phyloP scores from a whole-genome alignment of 2,113 vertebrate species.

The Aegithalos caudatus region DNA sequence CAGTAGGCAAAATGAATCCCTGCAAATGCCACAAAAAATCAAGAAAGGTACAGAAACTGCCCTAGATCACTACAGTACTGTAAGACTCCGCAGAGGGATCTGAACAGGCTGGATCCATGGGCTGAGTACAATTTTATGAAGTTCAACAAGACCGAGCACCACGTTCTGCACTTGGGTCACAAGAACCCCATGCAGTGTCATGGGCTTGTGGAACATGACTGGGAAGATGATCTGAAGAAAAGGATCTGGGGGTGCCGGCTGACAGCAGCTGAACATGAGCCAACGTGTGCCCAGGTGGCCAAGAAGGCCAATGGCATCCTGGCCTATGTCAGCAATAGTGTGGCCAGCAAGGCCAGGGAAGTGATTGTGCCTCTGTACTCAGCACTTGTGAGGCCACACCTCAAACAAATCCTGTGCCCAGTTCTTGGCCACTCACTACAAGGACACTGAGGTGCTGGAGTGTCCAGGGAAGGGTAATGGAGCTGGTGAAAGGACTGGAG shows the following conservation, averaged over 20 bases:
- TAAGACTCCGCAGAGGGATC: background rate
- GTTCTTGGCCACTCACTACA: background rate
- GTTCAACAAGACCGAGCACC: background rate
- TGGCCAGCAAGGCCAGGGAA: background rate
- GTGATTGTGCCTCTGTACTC: background rate
- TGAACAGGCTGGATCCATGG: background rate
- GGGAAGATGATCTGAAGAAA: background rate
- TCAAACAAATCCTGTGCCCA: accelerated
- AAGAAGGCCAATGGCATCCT: background rate
- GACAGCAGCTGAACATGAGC: background rate
- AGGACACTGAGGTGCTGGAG: background rate
- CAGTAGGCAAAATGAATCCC: background rate
- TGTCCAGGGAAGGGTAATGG: background rate
- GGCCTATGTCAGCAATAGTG: background rate
- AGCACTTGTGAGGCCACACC: background rate
- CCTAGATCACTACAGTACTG: background rate
- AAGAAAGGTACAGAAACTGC: background rate
- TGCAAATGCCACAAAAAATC: background rate
- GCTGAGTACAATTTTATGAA: background rate
- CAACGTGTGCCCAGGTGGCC: background rate
- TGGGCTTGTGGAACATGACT: background rate
- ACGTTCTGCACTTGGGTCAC: background rate
- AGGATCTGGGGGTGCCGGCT: background rate
- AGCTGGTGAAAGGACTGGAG: background rate
- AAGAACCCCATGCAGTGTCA: background rate